Base-by-base conservation (phyloP, 2,113 vertebrate species). In the Pedetes capensis region DNA sequence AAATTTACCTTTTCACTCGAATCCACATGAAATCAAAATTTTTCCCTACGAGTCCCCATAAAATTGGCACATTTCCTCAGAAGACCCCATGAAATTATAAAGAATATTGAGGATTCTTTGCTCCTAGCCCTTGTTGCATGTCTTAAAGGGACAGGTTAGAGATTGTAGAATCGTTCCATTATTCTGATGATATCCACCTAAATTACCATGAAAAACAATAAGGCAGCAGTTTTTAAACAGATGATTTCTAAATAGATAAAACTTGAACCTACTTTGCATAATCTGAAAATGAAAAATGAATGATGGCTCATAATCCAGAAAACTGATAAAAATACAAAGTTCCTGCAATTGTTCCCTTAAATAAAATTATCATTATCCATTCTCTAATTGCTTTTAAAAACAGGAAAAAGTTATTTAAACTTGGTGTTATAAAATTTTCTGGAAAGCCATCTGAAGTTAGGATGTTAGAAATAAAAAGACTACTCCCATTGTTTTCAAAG, bases 1-100 rank as follows among this genome's bases (percentile, higher is more conserved):
- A 98, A 98, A 98, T 98, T 96, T 97, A 98, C 93, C 96, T 98
- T 98, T 98, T 98, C 96, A 98, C 95, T 96, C 91, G 79, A 98
- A 98, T 98, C 96, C 97, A 98, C 91, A 97, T 97, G 95, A 98
- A 98, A 98, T 98, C 91, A 97, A 96, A 95, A 97, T 98, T 98
- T 97, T 98, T 97, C 92, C 71, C 76, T 95, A 97, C 68, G 81
- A 97, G 88, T 79, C 86, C 42, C 94, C 97, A 98, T 97, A 98
- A 98, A 98, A 98, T 98, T 94, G 94, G 92, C 91, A 89, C 90
- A 97, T 98, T 98, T 97, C 97, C 95, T 97, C 96, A 97, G 96
- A 97, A 97, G 95, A 96, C 83, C 95, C 96, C 97, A 97, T 98
- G 98, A 98, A 98, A 98, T 98, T 86, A 97, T 92, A 97, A 44